Conservation (phyloP, 92 coral and sea anemone genomes). For the Epizoanthus fatuus region DNA sequence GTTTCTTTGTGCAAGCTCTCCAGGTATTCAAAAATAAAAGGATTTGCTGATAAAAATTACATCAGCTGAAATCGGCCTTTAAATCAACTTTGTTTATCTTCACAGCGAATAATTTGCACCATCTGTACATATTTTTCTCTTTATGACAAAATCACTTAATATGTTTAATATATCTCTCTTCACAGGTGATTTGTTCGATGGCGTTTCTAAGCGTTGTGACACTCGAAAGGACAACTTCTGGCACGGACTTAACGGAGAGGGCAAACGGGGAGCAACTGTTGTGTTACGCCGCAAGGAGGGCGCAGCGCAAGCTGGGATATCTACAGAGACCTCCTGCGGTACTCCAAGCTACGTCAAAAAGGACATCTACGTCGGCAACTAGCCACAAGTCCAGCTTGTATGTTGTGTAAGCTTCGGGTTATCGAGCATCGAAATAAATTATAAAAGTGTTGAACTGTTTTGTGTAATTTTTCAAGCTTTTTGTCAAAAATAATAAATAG, state of each 20-base stretch:
- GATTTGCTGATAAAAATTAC: too few relatives aligned
- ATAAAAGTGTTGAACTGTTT: too few relatives aligned
- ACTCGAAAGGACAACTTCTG: slow-evolving; percentile 8
- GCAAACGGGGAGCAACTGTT: slow-evolving; percentile 12
- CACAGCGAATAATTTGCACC: too few relatives aligned
- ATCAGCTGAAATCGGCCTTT: too few relatives aligned
- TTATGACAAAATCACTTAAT: neutral
- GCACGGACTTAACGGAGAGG: neutral
- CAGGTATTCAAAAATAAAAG: too few relatives aligned
- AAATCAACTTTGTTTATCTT: too few relatives aligned
- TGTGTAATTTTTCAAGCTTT: too few relatives aligned
- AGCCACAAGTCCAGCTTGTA: neutral
- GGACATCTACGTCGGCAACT: neutral
- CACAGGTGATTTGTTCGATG: slow-evolving; percentile 28
- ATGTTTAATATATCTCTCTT: neutral
- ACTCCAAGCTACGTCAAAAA: too few relatives aligned
- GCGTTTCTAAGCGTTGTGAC: slow-evolving; percentile 19
- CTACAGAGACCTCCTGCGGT: neutral
- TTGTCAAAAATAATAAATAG: too few relatives aligned
- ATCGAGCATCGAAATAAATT: neutral
- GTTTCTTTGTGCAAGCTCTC: too few relatives aligned
- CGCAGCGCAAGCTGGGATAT: slow-evolving; percentile 30
- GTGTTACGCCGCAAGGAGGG: slow-evolving; percentile 25
- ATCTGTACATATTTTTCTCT: too few relatives aligned
- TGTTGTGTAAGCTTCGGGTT: neutral